Base-by-base conservation (phyloP, 1,140 invertebrate genomes). In the Ectropis grisescens region DNA sequence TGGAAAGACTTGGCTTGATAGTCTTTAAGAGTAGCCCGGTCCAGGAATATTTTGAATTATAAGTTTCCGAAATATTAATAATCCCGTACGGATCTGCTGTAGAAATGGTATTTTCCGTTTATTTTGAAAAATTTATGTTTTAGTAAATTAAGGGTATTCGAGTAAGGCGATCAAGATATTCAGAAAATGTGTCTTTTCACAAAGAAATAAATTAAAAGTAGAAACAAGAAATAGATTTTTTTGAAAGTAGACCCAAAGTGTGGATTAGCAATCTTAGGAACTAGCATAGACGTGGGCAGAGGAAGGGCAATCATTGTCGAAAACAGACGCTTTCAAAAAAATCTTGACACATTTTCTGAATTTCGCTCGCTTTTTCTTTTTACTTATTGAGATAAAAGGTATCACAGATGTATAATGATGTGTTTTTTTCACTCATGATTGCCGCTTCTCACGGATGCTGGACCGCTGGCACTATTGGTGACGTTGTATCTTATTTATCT, bases 171-270 rank as follows among this genome's bases (percentile, higher is more conserved):
- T 66, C 60, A 61, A 50, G 45, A 51, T 36, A 65, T 72, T 89
- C 90, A 91, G 91, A 92, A 92, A 92, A 92, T 92, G 89, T 92
- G 90, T 92, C 90, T 91, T 92, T 87, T 89, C 89, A 91, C 89
- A 89, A 84, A 87, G 84, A 88, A 82, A 83, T 79, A 69, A 66
- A 50, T n/a, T n/a, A n/a, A 37, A 68, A 33, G 50, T 71, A 66
- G 55, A 59, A 39, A 42, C 47, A 61, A 48, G 46, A 46, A 72
- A 71, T 79, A 82, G 74, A 79, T 82, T 82, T 82, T 79, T 82
- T 82, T 79, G 74, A 82, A 82, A 82, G 76, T 82, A 79, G 74
- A 67, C 61, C n/a, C 43, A 60, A 58, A 59, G 69, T 65, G 66
- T 76, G 67, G 49, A 54, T 33, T 58, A 57, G 66, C 67, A 51